A percentile compares a stretch with the other conserved stretches of the same genome.
Evolutionary conservation across 2,113 vertebrate species (phyloP).

Genomic region (Haemorhous mexicanus): DNA sequence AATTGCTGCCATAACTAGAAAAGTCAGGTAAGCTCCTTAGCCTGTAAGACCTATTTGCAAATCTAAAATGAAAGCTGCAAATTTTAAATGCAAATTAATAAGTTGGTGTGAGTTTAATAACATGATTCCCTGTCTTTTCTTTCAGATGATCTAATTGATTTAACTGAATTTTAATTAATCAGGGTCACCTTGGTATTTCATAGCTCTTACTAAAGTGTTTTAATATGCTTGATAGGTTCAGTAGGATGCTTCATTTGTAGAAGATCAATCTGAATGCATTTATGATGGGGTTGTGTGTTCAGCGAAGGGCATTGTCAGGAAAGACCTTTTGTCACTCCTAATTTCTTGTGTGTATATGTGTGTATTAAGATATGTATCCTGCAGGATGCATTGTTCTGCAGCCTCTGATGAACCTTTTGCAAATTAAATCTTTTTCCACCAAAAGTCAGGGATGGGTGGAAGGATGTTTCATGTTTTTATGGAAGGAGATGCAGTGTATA

Average conservation of each 20-base stretch:
- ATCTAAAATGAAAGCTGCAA: neutral
- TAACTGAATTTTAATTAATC: neutral
- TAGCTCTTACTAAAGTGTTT: neutral
- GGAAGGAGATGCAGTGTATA: neutral
- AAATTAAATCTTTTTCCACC: neutral
- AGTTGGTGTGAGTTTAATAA: neutral
- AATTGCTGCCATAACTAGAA: neutral
- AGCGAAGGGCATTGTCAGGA: neutral
- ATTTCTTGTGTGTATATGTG: neutral
- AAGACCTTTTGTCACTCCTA: neutral
- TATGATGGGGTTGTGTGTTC: neutral
- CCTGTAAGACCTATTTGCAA: neutral
- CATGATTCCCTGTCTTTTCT: accelerated
- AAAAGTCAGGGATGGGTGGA: neutral
- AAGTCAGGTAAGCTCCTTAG: neutral
- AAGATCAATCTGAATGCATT: neutral
- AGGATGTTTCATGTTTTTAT: neutral
- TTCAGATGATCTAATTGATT: neutral
- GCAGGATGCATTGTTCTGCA: neutral
- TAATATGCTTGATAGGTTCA: neutral
- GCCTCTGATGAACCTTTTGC: neutral
- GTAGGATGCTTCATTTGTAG: neutral
- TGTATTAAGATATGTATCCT: neutral
- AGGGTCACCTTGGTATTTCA: neutral
- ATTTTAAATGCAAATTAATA: neutral